phyloP scores from a whole-genome alignment of 2,888 invertebrate species.

The Neocrepidodera transversa region DNA sequence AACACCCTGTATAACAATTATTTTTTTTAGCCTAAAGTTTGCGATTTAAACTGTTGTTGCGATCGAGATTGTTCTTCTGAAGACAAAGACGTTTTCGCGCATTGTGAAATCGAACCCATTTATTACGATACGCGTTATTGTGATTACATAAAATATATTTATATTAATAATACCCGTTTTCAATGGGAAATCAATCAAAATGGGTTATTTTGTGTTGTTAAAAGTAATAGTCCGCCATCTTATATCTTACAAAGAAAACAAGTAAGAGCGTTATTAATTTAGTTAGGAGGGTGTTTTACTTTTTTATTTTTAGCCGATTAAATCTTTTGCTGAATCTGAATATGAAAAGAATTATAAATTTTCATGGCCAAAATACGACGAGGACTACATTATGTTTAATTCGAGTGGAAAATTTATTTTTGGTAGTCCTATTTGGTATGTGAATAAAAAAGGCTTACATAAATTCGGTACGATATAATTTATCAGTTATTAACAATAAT shows the following conservation, averaged over 20 bases:
- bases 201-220: slow-evolving; percentile 67
- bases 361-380: slow-evolving; percentile 29
- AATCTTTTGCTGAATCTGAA: slow-evolving; percentile 40
- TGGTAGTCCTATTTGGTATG: slow-evolving; percentile 42
- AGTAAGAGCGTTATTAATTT: slow-evolving; percentile 40
- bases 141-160: slow-evolving; percentile 63
- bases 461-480: slow-evolving; percentile 45
- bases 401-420: slow-evolving; percentile 35
- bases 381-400: slow-evolving; percentile 24
- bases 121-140: slow-evolving; percentile 62
- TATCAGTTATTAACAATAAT: slow-evolving; percentile 8
- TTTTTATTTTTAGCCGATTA: slow-evolving; percentile 44
- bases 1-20: too few species aligned
- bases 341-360: slow-evolving; percentile 37
- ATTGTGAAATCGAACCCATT: slow-evolving; percentile 63
- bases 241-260: slow-evolving; percentile 52
- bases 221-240: slow-evolving; percentile 64
- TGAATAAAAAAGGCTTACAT: slow-evolving; percentile 44
- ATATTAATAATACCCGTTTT: slow-evolving; percentile 63
- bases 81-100: slow-evolving; percentile 68
- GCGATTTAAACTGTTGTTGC: slow-evolving; percentile 88
- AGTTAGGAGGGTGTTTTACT: background rate
- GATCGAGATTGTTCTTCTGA: slow-evolving; percentile 74
- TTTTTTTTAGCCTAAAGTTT: slow-evolving; percentile 65
- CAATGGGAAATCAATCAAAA: slow-evolving; percentile 57